phyloP scores from a whole-genome alignment of 2,113 vertebrate species.

The Hassar affinis region DNA sequence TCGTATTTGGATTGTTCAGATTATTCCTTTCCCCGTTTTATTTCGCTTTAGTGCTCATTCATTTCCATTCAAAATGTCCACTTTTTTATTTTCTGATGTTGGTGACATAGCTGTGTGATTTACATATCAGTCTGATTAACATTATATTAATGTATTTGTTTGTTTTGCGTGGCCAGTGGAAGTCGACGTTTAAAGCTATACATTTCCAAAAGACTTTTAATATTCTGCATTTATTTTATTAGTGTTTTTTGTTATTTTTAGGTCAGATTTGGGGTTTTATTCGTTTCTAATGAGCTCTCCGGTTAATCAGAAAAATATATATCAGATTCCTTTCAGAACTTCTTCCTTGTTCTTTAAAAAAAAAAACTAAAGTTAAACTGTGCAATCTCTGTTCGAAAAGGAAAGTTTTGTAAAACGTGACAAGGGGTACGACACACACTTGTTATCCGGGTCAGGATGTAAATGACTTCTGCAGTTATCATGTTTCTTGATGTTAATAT shows the following conservation, averaged over 20 bases:
- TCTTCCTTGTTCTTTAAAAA: conserved; percentile 16
- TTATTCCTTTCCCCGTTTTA: conserved; percentile 11
- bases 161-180: not conserved
- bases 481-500: conserved; percentile 85
- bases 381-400: conserved; percentile 33
- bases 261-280: not conserved
- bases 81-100: conserved; percentile 59
- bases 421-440: conserved; percentile 64
- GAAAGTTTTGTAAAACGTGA: conserved; percentile 1
- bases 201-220: not conserved
- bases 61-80: conserved; percentile 57
- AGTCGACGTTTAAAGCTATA: not conserved
- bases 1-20: not conserved
- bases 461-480: conserved; percentile 77
- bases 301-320: not conserved
- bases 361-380: not conserved
- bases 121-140: not conserved
- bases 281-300: not conserved
- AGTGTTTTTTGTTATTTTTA: not conserved
- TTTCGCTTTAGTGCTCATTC: conserved; percentile 8
- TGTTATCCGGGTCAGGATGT: conserved; percentile 72
- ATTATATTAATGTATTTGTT: not conserved
- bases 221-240: not conserved
- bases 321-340: not conserved
- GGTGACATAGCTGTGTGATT: conserved; percentile 48